Base-by-base conservation (phyloP, 2,888 invertebrate species). In the Mythimna impura region DNA sequence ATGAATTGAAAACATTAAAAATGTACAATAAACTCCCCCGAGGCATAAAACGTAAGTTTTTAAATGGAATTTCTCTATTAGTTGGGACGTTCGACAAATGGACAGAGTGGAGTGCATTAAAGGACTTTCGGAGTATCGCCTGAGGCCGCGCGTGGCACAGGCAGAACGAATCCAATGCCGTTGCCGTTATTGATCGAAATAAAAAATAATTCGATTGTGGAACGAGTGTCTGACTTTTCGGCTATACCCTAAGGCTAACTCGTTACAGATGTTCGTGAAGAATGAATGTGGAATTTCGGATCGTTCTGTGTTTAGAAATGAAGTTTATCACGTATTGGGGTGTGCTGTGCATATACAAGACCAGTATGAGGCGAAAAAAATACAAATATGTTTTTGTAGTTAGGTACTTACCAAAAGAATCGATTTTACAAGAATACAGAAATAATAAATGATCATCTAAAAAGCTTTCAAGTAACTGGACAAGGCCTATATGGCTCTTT, bases 11-110 rank as follows among this genome's bases (percentile, higher is more conserved):
- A 78, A 81, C 83, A 85, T 87, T 88, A 86, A 88, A 85, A 88
- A 84, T 80, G 79, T 83, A 82, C 85, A 82, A 84, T 84, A 83
- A 81, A 80, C 86, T 83, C 78, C 82, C 86, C 81, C 82, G 54
- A 70, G 79, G 61, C 64, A 78, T 86, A 78, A 84, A 87, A 84
- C 79, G 71, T 80, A 86, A 88, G 87, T 89, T 91, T 91, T 90
- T 87, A 91, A 93, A 93, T 92, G 89, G 91, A 89, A 89, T 92
- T 92, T 90, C 90, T 90, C 88, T 91, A 91, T 93, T 91, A 91
- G 89, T 88, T 80, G 85, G 87, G 88, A 90, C 90, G 88, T 91
- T 89, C 88, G 87, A 91, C 89, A 93, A 93, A 93, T 92, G 91
- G 91, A 89, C 88, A 88, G 87, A 87, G 86, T 80, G 78, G 88